Base-by-base conservation (phyloP, 1,140 invertebrate species). In the Cotesia chilonis region DNA sequence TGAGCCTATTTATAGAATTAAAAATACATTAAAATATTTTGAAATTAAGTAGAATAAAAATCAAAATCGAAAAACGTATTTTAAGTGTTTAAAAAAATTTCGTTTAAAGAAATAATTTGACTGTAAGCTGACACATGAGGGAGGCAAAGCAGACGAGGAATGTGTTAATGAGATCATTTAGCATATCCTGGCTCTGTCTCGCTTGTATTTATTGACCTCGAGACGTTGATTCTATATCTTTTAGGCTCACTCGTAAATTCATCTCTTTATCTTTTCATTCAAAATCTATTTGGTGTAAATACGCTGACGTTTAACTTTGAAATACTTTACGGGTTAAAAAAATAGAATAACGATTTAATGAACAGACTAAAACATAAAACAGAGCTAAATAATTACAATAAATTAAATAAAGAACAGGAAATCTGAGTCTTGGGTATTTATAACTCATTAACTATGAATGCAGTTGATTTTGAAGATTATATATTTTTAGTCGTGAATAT, bases 81-180 rank as follows among this genome's bases (percentile, higher is more conserved):
- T 59, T 59, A 3, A 17, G 17, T 20, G 20, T 20, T 20, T 59
- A 28, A 35, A 20, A 9, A 59, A 59, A 9, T 6, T 59, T 59
- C 17, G 28, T 20, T 59, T n/a, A 17, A 12, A n/a, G 17, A 37
- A 51, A 65, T 37, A 37, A 65, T 79, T 80, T 77, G 77, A 80
- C 72, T 77, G 77, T 84, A 79, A 76, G 78, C 84, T 86, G 83
- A 84, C 81, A 84, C 80, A 82, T 78, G 81, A 78, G 74, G 76
- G 80, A 80, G 74, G 72, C 80, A 78, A 47, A 47, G 75, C 74
- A 78, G 75, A 78, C 77, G 76, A 82, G 81, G 84, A 86, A 86
- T 86, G 84, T 84, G 83, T 81, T 86, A 86, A 86, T 86, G 83
- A 85, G 85, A 84, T 85, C 84, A 85, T 86, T 85, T 85, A 84